These are phyloP conservation scores for Meteorus sp. DNA, from an alignment of 1,140 invertebrate genomes.

Conservation along the genomic window DNA sequence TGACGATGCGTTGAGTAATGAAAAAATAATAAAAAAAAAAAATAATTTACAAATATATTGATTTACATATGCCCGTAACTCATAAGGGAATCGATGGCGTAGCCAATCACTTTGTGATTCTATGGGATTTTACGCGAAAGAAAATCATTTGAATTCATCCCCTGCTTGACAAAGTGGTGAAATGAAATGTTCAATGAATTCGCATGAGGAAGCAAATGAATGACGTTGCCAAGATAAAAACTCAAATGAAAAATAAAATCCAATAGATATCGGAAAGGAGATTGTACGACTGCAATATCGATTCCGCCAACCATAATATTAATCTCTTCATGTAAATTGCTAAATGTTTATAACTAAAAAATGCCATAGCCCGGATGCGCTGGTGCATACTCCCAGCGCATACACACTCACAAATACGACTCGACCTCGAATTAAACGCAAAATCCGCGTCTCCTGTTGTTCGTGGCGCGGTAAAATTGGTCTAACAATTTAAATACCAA, in stretches of 20 bases:
- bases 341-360: conserved; percentile 61
- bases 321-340: conserved; percentile 62
- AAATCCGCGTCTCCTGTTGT: conserved; percentile 31
- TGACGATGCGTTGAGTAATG: conserved; percentile 36
- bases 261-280: conserved; percentile 2
- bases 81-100: conserved; percentile 53
- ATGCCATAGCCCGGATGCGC: conserved; percentile 62
- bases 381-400: conserved; percentile 62
- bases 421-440: conserved; percentile 56
- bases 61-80: conserved; percentile 62
- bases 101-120: conserved; percentile 30
- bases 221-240: neutral
- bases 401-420: conserved; percentile 62
- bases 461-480: conserved; percentile 44
- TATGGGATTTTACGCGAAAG: too few relatives aligned
- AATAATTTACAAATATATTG: conserved; percentile 61
- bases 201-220: too few relatives aligned
- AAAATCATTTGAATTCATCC: too few relatives aligned
- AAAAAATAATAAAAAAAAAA: conserved; percentile 44
- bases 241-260: conserved; percentile 26
- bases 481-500: conserved; percentile 39
- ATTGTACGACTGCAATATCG: conserved; percentile 37
- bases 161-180: too few relatives aligned
- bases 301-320: conserved; percentile 55
- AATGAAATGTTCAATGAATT: too few relatives aligned